Evolutionary conservation across 2,113 vertebrate species (phyloP), one percentile per base, ranked within the genome.

Genomic region (Chiloscyllium plagiosum): DNA sequence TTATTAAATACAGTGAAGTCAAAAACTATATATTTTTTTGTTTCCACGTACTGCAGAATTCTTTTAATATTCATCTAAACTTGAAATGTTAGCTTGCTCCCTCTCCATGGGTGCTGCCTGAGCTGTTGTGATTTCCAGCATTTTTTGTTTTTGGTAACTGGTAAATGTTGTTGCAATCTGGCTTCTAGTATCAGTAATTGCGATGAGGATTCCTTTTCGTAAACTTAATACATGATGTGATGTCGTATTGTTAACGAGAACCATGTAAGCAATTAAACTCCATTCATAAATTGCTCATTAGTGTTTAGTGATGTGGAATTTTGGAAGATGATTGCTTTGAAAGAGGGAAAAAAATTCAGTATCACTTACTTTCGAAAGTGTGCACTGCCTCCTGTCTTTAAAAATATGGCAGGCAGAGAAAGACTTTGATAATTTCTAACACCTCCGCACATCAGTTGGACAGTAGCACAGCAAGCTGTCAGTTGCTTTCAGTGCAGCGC

Each of bases 381-480:
- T 68, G 66, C 66, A 50, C n/a, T 42, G 37, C 42, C 37, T 66
- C 52, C n/a, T 26, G 95, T 66, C 19, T 61, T 61, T 85, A 68
- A 66, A 72, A 89, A 47, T 29, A 50, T 33, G 68, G 47, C 20
- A 69, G 68, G 83, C 24, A 69, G 50, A 52, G 85, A 50, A 83
- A 96, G 68, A 33, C 65, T 86, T 86, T 68, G 83, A 80, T 56
- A 42, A 56, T 96, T 94, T 93, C 50, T 50, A 97, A 96, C 96
- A 97, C 96, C 96, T 97, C 96, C 96, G 96, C 96, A 96, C 1
- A 94, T 95, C 96, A 96, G 94, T 96, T 96, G 96, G 96, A 96
- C 96, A 97, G 96, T 96, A 96, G 96, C 66, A 17, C 96, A 93
- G 95, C 96, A 96, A 96, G 78, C 96, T 97, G 96, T 97, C 96